Evolutionary conservation across 2,888 invertebrate species (phyloP).

Genomic region (Platycheirus albimanus): DNA sequence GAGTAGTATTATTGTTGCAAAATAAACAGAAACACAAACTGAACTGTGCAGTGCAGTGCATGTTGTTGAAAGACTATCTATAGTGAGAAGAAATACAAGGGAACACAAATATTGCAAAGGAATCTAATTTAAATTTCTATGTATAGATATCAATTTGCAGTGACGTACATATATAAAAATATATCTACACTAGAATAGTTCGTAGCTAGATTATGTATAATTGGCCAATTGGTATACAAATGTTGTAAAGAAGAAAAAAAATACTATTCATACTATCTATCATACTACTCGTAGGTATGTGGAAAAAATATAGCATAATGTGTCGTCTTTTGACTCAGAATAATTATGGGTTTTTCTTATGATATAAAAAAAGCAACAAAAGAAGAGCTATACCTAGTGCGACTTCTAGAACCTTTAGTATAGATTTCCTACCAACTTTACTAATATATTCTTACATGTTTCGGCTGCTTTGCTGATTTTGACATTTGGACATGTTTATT

Average conservation of each 20-base stretch:
- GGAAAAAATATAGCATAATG: too few relatives aligned
- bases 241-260: constrained; percentile 16
- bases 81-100: constrained; percentile 6
- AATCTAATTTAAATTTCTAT: constrained; percentile 72
- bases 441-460: too few relatives aligned
- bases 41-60: constrained; percentile 17
- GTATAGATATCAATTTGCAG: constrained; percentile 68
- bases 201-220: constrained; percentile 42
- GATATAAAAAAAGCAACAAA: too few relatives aligned
- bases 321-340: constrained; percentile 20
- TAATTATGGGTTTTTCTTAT: too few relatives aligned
- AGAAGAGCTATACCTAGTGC: too few relatives aligned
- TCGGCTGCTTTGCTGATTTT: too few relatives aligned
- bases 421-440: too few relatives aligned
- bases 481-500: too few relatives aligned
- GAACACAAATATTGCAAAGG: constrained; percentile 54
- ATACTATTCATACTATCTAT: constrained; percentile 30
- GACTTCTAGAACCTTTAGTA: too few relatives aligned
- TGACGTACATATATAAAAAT: constrained; percentile 60
- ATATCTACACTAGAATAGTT: constrained; percentile 15
- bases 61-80: constrained; percentile 25
- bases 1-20: constrained; percentile 39
- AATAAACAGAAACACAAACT: constrained; percentile 52
- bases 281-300: too few relatives aligned
- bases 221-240: constrained; percentile 21